Evolutionary conservation across 2,797 vertebrate species (phyloP).

Genomic region (Molossus molossus): DNA sequence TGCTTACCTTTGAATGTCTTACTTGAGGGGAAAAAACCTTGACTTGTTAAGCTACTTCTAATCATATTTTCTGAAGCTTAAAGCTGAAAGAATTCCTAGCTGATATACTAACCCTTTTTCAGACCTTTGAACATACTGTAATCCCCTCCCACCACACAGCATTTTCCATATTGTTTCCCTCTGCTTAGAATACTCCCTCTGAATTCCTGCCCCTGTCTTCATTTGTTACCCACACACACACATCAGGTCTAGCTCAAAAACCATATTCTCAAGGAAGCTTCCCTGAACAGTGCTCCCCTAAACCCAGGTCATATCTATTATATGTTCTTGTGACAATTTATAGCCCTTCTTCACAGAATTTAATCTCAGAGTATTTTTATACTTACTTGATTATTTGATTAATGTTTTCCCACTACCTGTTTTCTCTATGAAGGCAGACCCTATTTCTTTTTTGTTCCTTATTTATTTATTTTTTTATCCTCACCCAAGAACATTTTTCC

Average conservation of each 20-base stretch:
- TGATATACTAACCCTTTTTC: not conserved
- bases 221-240: not conserved
- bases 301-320: not conserved
- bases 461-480: not conserved
- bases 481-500: too few relatives aligned
- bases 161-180: not conserved
- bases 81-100: not conserved
- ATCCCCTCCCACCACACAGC: not conserved
- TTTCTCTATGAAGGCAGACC: conserved; percentile 1
- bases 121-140: not conserved
- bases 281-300: not conserved
- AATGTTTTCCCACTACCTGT: not conserved
- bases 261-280: not conserved
- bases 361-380: conserved; percentile 6
- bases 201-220: not conserved
- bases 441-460: conserved; percentile 38
- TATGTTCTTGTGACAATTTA: not conserved
- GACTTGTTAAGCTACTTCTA: not conserved
- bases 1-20: conserved; percentile 31
- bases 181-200: not conserved
- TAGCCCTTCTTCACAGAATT: not conserved
- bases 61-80: conserved; percentile 47
- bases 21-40: not conserved
- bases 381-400: conserved; percentile 19
- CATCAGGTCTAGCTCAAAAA: conserved; percentile 34